Evolutionary conservation across 2,113 vertebrate species (phyloP).

Genomic region (Riparia riparia): DNA sequence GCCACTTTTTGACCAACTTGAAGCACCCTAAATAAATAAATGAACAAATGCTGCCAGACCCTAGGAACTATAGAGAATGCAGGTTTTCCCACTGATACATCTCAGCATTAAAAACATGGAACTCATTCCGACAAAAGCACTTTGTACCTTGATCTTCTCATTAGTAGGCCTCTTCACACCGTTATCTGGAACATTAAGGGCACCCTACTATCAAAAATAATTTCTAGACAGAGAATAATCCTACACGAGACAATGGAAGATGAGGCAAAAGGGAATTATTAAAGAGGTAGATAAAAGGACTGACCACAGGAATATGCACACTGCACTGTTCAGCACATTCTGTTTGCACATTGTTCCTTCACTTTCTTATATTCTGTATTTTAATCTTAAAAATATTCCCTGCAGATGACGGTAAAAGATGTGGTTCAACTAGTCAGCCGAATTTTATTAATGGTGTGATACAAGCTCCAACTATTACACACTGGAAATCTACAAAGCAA

Average conservation of each 20-base stretch:
- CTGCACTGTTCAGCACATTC: neutral
- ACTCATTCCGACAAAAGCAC: neutral
- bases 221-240: neutral
- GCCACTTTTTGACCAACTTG: too few relatives aligned
- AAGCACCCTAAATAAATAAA: neutral
- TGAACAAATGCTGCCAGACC: neutral
- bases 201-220: neutral
- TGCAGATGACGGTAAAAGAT: neutral
- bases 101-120: neutral
- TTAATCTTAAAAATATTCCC: neutral
- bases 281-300: neutral
- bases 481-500: neutral
- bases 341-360: neutral
- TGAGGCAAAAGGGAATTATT: neutral
- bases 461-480: neutral
- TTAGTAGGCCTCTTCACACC: neutral
- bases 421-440: neutral
- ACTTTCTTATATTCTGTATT: neutral
- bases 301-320: accelerated
- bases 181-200: neutral
- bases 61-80: accelerated
- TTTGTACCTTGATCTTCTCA: neutral
- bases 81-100: too few relatives aligned
- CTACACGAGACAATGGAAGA: neutral
- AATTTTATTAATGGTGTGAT: neutral